phyloP scores from a whole-genome alignment of 2,797 vertebrate species.

The Pipistrellus pipistrellus region DNA sequence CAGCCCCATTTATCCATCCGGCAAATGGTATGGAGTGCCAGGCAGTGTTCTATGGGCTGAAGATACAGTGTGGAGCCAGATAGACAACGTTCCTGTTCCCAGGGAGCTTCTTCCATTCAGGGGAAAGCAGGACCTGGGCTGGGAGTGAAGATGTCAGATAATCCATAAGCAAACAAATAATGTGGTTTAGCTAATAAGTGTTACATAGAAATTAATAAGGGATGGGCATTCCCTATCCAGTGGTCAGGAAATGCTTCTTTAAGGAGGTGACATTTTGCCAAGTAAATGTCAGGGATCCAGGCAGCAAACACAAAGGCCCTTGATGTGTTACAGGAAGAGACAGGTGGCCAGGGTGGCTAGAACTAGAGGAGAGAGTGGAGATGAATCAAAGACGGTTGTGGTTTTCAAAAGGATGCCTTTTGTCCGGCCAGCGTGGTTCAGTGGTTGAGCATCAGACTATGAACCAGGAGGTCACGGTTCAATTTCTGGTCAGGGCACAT shows the following conservation, averaged over 20 bases:
- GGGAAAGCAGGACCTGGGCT: neutral
- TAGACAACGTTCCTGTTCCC: neutral
- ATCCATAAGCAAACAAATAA: neutral
- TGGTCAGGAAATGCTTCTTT: conserved; percentile 30
- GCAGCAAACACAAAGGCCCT: neutral
- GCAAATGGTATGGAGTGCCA: too few relatives aligned
- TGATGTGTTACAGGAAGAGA: neutral
- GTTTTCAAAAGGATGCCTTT: neutral
- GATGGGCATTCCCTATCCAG: neutral
- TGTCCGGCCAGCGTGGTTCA: too few relatives aligned
- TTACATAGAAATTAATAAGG: neutral
- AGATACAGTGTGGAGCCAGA: neutral
- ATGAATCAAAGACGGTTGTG: neutral
- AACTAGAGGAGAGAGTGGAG: neutral
- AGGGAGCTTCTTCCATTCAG: neutral
- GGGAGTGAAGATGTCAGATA: neutral
- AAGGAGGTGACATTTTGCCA: conserved; percentile 37
- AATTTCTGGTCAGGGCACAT: too few relatives aligned
- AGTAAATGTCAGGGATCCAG: neutral
- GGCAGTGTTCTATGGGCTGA: neutral
- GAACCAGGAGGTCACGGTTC: too few relatives aligned
- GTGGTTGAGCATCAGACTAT: too few relatives aligned
- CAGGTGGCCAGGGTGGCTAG: neutral
- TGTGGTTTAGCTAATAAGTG: neutral
- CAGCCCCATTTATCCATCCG: neutral